These are phyloP conservation scores for Mola mola DNA, from an alignment of 2,113 vertebrate species.

Conservation along the genomic window DNA sequence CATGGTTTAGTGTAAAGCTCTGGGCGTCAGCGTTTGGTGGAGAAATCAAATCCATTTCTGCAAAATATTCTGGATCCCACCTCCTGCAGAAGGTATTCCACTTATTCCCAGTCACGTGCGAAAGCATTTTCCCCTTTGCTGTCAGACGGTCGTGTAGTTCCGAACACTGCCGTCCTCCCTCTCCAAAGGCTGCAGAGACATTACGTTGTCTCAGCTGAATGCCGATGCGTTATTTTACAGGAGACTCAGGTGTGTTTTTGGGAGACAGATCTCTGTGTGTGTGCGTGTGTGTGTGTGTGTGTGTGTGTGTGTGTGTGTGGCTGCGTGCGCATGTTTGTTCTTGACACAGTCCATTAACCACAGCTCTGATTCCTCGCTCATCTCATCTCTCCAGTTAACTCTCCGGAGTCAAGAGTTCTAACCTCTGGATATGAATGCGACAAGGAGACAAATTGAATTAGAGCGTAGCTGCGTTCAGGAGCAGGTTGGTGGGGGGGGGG, in stretches of 20 bases:
- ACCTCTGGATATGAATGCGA: slow-evolving; percentile 70
- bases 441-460: slow-evolving; percentile 74
- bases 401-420: slow-evolving; percentile 71
- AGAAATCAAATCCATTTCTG: slow-evolving; percentile 98
- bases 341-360: slow-evolving; percentile 77
- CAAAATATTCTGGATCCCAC: slow-evolving; percentile 97
- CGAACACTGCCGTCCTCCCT: slow-evolving; percentile 39
- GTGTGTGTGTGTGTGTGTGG: slow-evolving; percentile 32
- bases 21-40: slow-evolving; percentile 99
- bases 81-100: slow-evolving; percentile 94
- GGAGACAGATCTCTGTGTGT: slow-evolving; percentile 35
- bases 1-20: slow-evolving; percentile 89
- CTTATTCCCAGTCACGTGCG: neutral
- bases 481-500: neutral
- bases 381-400: slow-evolving; percentile 75
- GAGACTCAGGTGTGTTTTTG: slow-evolving; percentile 77
- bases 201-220: slow-evolving; percentile 65
- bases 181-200: slow-evolving; percentile 62
- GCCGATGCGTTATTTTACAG: slow-evolving; percentile 68
- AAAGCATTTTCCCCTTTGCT: slow-evolving; percentile 29
- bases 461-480: slow-evolving; percentile 27
- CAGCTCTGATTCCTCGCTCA: slow-evolving; percentile 67
- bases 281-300: slow-evolving; percentile 20
- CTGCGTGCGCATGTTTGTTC: slow-evolving; percentile 28
- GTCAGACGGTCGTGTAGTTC: slow-evolving; percentile 43